A percentile compares a stretch with the other conserved stretches of the same genome.
These are phyloP conservation scores for Halocaridina rubra DNA, from an alignment of 2,888 invertebrate genomes.

Conservation along the genomic window DNA sequence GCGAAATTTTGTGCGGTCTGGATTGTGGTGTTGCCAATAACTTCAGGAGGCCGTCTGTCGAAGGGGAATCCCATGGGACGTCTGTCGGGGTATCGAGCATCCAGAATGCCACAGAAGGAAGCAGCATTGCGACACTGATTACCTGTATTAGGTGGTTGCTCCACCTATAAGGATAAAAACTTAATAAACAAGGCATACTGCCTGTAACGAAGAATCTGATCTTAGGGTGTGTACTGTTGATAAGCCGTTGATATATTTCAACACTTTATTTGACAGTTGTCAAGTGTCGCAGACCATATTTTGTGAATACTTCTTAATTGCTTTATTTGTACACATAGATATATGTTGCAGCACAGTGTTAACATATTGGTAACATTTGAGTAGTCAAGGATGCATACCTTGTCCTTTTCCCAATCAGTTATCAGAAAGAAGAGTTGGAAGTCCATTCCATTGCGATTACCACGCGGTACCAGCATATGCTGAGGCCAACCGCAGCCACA, in stretches of 20 bases:
- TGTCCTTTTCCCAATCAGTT: neutral
- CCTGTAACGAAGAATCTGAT: too few relatives aligned
- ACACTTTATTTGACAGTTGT: too few relatives aligned
- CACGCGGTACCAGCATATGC: neutral
- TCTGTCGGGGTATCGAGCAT: constrained; percentile 81
- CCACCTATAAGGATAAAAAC: too few relatives aligned
- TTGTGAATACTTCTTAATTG: too few relatives aligned
- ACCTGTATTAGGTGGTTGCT: neutral
- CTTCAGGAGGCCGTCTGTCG: constrained; percentile 71
- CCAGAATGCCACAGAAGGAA: constrained; percentile 83
- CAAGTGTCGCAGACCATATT: too few relatives aligned
- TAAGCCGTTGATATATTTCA: too few relatives aligned
- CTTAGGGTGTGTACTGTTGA: too few relatives aligned
- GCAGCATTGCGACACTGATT: neutral
- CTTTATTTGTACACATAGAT: neutral
- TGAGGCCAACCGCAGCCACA: neutral
- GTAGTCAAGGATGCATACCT: too few relatives aligned
- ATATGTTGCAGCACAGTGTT: too few relatives aligned
- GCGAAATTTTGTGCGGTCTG: neutral
- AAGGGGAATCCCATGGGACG: constrained; percentile 88
- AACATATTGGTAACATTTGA: too few relatives aligned
- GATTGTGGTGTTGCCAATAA: neutral
- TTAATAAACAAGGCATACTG: too few relatives aligned
- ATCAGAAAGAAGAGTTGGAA: neutral
- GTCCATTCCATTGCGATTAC: neutral